These are phyloP conservation scores for Phycodurus eques DNA, from an alignment of 2,113 vertebrate species.

Conservation along the genomic window DNA sequence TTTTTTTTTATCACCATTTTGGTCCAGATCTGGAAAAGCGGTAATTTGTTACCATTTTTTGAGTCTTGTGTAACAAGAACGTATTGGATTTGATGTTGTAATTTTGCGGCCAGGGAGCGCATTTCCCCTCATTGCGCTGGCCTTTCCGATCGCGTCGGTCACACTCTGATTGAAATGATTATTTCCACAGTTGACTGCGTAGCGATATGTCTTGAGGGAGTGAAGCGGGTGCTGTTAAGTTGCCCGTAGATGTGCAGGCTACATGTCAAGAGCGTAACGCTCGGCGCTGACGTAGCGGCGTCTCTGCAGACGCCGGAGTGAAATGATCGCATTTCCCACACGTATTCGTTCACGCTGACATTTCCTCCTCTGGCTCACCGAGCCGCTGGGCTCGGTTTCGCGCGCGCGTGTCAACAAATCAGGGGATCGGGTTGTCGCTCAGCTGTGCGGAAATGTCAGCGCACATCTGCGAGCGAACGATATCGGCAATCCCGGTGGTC, in stretches of 20 bases:
- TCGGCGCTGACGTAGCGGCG: constrained; percentile 33
- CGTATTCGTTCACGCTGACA: constrained; percentile 61
- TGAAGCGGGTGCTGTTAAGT: background rate
- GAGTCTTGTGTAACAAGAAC: too few relatives aligned
- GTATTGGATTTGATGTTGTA: too few relatives aligned
- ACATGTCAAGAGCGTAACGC: constrained; percentile 13
- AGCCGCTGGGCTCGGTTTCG: constrained; percentile 52
- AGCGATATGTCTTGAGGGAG: background rate
- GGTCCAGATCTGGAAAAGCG: too few relatives aligned
- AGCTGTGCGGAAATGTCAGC: constrained; percentile 69
- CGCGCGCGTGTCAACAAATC: constrained; percentile 31
- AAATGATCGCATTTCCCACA: constrained; percentile 59
- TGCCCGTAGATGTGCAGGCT: constrained; percentile 25
- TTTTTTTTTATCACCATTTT: too few relatives aligned
- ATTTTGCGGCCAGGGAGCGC: background rate
- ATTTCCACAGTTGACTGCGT: background rate
- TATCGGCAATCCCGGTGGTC: constrained; percentile 64
- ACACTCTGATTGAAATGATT: background rate
- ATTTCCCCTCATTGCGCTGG: background rate
- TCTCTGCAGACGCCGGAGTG: constrained; percentile 52
- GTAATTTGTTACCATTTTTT: too few relatives aligned
- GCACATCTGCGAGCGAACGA: constrained; percentile 71
- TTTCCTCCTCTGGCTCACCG: constrained; percentile 64
- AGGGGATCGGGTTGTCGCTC: constrained; percentile 40
- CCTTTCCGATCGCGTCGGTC: background rate